Evolutionary conservation across 2,797 vertebrate species (phyloP), one percentile per base, ranked within the genome.

Genomic region (Tarsius wallacei): DNA sequence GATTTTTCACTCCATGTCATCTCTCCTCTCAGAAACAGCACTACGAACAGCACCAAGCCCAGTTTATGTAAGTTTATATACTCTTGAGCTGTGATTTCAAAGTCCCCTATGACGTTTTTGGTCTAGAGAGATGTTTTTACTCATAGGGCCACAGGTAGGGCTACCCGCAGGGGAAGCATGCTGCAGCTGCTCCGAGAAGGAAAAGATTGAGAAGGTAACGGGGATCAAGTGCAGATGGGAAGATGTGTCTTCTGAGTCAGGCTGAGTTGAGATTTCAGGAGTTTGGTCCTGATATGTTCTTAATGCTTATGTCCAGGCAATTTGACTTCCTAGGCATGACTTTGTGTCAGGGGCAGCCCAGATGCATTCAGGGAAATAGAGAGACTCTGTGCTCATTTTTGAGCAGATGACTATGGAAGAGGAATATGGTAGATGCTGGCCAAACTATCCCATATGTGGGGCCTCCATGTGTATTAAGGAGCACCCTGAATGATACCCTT

Each of bases 41-140:
- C 16, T 22, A 4, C 0, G 14, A 19, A 3, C 0, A 28, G 61
- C 33, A 26, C 4, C 42, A 12, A 14, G 21, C 21, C 17, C 28
- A 1, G 1, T 17, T 24, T 8, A 24, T 14, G 17, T 17, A 17
- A 59, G 14, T 55, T 59, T 12, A 28, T 66, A 4, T 24, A 42
- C n/a, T 64, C 55, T 47, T 24, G 7, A 7, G 36, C 73, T 51
- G 63, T 36, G 22, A 49, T 15, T 7, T 0, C 15, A 5, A 47
- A 71, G 21, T 4, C 33, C 6, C 49, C 73, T 22, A 0, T 42
- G 63, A 36, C 31, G 3, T 3, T 51, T 78, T 57, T 51, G 59
- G 55, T 16, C 42, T 31, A 59, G 53, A 63, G n/a, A 31, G 61
- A 28, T n/a, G 0, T 64, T n/a, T 42, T 66, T 26, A 80, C 86